A percentile compares a stretch with the other conserved stretches of the same genome.
phyloP scores from a whole-genome alignment of 53 echinoderm and acorn worm species.

The Temnopleurus reevesii region DNA sequence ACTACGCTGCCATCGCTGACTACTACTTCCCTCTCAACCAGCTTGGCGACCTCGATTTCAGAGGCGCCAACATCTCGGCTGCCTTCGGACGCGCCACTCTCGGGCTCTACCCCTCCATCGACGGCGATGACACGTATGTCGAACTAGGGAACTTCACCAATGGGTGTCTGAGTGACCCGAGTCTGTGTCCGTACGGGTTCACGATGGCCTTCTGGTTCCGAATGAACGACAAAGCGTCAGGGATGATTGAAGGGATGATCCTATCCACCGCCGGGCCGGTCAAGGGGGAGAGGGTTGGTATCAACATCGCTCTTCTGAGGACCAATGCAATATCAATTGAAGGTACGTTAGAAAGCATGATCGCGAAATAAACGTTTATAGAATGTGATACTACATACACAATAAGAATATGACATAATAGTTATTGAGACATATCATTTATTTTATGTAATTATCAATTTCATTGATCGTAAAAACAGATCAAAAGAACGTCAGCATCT shows the following conservation, averaged over 20 bases:
- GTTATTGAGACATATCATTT: too few species aligned
- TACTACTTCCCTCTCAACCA: slow-evolving; percentile 69
- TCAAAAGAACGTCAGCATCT: too few species aligned
- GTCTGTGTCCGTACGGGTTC: slow-evolving; percentile 65
- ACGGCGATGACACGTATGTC: slow-evolving; percentile 58
- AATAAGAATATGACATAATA: too few species aligned
- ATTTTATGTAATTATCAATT: too few species aligned
- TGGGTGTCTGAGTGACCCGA: slow-evolving; percentile 70
- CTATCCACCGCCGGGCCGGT: slow-evolving; percentile 66
- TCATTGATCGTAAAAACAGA: too few species aligned
- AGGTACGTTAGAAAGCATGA: too few species aligned
- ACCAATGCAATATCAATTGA: slow-evolving; percentile 42
- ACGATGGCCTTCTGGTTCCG: slow-evolving; percentile 77
- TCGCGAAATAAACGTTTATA: too few species aligned
- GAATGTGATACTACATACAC: too few species aligned
- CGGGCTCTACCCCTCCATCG: slow-evolving; percentile 66
- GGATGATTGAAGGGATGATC: slow-evolving; percentile 56
- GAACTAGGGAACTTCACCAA: slow-evolving; percentile 61
- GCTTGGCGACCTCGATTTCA: slow-evolving; percentile 50
- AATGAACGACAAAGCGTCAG: background rate
- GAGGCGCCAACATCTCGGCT: slow-evolving; percentile 63
- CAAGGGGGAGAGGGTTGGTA: slow-evolving; percentile 56
- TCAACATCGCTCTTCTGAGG: slow-evolving; percentile 53
- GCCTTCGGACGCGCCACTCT: slow-evolving; percentile 61
- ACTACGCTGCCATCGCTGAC: slow-evolving; percentile 63